Evolutionary conservation across 2,797 vertebrate genomes (phyloP), one percentile per base, ranked within the genome.

Genomic region (Choloepus didactylus): DNA sequence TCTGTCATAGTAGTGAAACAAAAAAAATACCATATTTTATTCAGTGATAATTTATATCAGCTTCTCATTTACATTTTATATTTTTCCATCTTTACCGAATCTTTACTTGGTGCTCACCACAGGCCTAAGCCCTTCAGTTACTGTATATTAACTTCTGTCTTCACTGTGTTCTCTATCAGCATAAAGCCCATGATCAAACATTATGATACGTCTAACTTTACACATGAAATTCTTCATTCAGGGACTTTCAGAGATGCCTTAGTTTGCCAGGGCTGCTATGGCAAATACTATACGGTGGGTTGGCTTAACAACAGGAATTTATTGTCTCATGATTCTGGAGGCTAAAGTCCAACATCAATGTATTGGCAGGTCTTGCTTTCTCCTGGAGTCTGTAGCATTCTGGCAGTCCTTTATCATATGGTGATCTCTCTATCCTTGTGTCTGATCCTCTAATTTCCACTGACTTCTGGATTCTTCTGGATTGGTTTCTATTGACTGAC

Each of bases 221-320:
- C 62, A 70, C 70, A 54, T 56, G 49, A 82, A 76, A 88, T 69
- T 92, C 25, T 77, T 87, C 41, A 91, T 87, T 87, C 44, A 51
- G 72, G 35, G 64, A 54, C 23, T 75, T 81, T 51, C 59, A 59
- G 44, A 67, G 51, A 31, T 82, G 51, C 38, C 66, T 54, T 54
- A 54, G 12, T 16, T 54, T 54, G 51, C 51, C 14, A 54, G 51
- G 51, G 14, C 51, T 54, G 5, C 51, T 54, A 54, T 54, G 51
- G 5, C 51, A 54, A 54, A 54, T 54, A 54, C 51, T 54, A 12
- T 5, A 16, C 5, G 51, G 14, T 54, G 9, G 7, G 51, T 54
- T 15, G 51, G 51, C 51, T 54, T 54, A 54, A 54, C 51, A 54
- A 54, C 51, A 54, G 51, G 14, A 54, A 54, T 54, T 54, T 54